Evolutionary conservation across 2,888 invertebrate genomes (phyloP).

Genomic region (Dasypolia templi): DNA sequence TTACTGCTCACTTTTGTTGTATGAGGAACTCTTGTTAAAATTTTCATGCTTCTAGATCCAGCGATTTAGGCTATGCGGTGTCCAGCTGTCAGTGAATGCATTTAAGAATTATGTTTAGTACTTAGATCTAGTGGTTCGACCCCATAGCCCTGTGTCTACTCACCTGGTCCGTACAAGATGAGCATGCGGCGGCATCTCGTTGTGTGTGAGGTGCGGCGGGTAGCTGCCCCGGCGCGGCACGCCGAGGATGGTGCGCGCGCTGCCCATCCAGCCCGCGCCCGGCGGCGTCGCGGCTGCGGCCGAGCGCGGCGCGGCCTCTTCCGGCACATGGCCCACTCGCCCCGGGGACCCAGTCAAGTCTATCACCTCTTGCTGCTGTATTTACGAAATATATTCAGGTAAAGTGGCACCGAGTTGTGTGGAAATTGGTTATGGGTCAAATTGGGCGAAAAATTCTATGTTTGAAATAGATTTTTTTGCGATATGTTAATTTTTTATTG

Average conservation of each 20-base stretch:
- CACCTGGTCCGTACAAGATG: constrained; percentile 77
- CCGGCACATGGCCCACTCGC: constrained; percentile 46
- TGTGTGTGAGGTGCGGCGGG: constrained; percentile 52
- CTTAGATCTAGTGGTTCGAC: background rate
- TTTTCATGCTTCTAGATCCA: background rate
- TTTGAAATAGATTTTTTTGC: too few species aligned
- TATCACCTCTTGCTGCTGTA: constrained; percentile 81
- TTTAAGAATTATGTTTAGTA: background rate
- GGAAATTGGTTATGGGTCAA: too few species aligned
- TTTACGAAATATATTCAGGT: constrained; percentile 5
- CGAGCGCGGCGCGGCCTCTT: constrained; percentile 34
- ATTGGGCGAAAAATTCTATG: too few species aligned
- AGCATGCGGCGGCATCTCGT: constrained; percentile 67
- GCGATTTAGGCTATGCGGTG: background rate
- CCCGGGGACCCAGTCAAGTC: constrained; percentile 81
- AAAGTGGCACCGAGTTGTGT: background rate
- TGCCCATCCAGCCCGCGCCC: constrained; percentile 36
- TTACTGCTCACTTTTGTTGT: background rate
- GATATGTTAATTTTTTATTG: background rate
- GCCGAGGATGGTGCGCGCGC: constrained; percentile 56
- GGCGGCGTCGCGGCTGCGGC: constrained; percentile 8
- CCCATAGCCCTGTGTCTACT: background rate
- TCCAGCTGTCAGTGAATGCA: background rate
- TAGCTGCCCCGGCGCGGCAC: constrained; percentile 56
- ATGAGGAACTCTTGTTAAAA: background rate